These are phyloP conservation scores for Heloderma charlesbogerti DNA, from an alignment of 2,113 vertebrate species.

Conservation along the genomic window DNA sequence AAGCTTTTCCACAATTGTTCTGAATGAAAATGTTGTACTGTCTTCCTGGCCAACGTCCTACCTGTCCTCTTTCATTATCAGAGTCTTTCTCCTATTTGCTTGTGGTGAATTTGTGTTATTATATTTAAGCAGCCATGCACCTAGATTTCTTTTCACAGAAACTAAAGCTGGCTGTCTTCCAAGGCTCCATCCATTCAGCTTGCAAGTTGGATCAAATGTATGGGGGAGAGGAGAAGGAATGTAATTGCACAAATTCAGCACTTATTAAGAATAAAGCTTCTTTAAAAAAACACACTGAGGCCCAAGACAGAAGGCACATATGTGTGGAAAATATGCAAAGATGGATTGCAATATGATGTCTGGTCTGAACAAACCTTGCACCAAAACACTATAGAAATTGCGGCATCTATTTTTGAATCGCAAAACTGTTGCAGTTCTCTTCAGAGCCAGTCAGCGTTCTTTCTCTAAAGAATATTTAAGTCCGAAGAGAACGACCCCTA, in stretches of 20 bases:
- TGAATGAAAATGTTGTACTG: not conserved
- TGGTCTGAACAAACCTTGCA: not conserved
- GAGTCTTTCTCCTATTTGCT: not conserved
- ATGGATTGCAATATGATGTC: not conserved
- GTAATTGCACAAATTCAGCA: not conserved
- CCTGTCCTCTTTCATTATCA: not conserved
- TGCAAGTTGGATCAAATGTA: not conserved
- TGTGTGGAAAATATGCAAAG: not conserved
- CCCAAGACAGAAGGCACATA: not conserved
- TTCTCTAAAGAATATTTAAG: slow-evolving; percentile 59
- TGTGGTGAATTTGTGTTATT: not conserved
- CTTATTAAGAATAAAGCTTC: not conserved
- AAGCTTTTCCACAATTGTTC: not conserved
- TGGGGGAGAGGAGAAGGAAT: not conserved
- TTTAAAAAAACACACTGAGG: not conserved
- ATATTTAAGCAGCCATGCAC: not conserved
- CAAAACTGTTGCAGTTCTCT: slow-evolving; percentile 54
- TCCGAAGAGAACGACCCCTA: slow-evolving; percentile 52
- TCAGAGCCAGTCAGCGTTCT: slow-evolving; percentile 55
- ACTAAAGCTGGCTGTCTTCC: not conserved
- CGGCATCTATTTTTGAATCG: slow-evolving; percentile 34
- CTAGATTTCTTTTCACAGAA: not conserved
- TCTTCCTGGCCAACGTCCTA: not conserved
- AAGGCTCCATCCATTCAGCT: not conserved
- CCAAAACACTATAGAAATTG: not conserved